These are phyloP conservation scores for Oreochromis grahami DNA, from an alignment of 2,797 vertebrate species.

Conservation along the genomic window DNA sequence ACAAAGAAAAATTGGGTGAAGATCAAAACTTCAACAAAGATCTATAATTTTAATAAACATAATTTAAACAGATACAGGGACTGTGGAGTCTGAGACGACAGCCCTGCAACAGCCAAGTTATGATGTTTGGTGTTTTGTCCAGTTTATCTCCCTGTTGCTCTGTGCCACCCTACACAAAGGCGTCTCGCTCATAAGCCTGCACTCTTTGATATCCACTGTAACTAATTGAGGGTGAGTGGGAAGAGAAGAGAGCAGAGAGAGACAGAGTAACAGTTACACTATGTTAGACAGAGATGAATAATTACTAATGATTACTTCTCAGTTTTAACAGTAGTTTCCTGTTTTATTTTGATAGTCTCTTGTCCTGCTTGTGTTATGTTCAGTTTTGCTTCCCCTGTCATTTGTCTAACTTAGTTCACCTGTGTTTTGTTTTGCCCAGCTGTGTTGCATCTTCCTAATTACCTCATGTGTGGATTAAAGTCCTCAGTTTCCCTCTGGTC, in stretches of 20 bases:
- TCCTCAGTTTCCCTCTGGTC: background rate
- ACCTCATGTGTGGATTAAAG: background rate
- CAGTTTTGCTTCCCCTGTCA: background rate
- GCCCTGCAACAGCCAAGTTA: background rate
- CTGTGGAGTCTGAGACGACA: background rate
- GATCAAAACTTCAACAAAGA: background rate
- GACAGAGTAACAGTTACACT: background rate
- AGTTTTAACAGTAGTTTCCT: background rate
- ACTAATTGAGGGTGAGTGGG: fast-evolving
- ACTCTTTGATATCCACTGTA: background rate
- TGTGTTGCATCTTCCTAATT: background rate
- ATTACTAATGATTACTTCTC: background rate
- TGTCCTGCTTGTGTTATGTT: background rate
- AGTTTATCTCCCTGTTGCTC: background rate
- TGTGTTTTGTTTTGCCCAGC: background rate
- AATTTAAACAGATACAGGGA: background rate
- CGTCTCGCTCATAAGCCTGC: background rate
- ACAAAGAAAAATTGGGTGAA: background rate
- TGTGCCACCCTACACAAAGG: background rate
- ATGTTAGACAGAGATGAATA: background rate
- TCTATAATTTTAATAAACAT: background rate
- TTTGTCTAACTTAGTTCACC: background rate
- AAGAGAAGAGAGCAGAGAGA: background rate
- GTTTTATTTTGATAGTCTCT: background rate
- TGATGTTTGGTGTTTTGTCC: background rate